Evolutionary conservation across 2,888 invertebrate species (phyloP), one percentile per base, ranked within the genome.

Genomic region (Heteropelma amictum): DNA sequence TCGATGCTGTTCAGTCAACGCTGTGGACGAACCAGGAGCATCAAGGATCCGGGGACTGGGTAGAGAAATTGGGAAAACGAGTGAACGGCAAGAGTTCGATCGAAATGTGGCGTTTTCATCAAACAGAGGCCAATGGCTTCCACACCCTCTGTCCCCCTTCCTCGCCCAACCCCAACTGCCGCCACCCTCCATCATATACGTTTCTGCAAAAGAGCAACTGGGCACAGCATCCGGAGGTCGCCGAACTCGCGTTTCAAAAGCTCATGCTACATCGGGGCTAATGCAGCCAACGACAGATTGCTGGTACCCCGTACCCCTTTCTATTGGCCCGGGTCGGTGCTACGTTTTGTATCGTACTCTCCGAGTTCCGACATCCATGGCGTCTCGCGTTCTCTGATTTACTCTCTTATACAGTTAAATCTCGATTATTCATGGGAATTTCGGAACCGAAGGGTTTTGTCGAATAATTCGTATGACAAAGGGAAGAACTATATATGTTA

Each of bases 271-370:
- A 78, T 72, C 74, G 63, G 81, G 84, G 86, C 87, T 89, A 87
- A 87, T 89, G 88, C 84, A 88, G 81, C 85, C 85, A 88, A 86
- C 88, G 88, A 89, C 88, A 88, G 85, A 89, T 88, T 88, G 88
- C 82, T n/a, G 84, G 83, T 85, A 70, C 56, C 64, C 26, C 40
- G 51, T 33, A 19, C 72, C 58, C 40, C 53, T 51, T 6, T 47
- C 6, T 42, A 23, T 14, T 33, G 5, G 14, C 53, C 38, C 40
- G 58, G 65, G 38, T 58, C 47, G 61, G 64, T 26, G 45, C 26
- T 58, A 35, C 21, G 21, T 26, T 7, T 58, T 6, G 14, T 33
- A 47, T 47, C 56, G 12, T 54, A 17, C 17, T 21, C 47, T 63
- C 45, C 58, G 30, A 56, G 54, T 54, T 45, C 19, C 33, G 42